These are phyloP conservation scores for Hydractinia echinata DNA, from an alignment of 30 jellyfish, hydroid and myxozoan genomes.

Conservation along the genomic window DNA sequence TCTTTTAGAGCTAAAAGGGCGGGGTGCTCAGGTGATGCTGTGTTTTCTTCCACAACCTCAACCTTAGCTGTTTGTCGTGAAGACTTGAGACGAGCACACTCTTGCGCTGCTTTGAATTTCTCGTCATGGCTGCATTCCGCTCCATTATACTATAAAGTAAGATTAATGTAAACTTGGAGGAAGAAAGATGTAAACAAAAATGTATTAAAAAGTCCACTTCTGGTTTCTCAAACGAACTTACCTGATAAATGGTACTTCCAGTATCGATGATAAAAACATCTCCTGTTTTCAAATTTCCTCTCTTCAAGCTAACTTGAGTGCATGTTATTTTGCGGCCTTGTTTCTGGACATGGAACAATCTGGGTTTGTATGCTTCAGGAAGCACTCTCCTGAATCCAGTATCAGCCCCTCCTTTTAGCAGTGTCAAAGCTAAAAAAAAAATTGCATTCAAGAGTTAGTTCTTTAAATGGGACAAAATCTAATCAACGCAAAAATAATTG, in stretches of 20 bases:
- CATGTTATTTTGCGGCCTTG: constrained; percentile 36
- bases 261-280: constrained; percentile 93
- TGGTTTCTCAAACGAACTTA: no score
- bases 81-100: constrained; percentile 27
- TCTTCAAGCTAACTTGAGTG: no score
- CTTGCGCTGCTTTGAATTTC: constrained; percentile 94
- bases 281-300: constrained; percentile 90
- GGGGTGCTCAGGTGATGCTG: constrained; percentile 64
- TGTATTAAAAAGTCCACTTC: no score
- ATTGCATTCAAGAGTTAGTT: no score
- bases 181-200: no score
- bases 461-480: no score
- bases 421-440: constrained; percentile 20
- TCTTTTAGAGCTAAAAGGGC: constrained; percentile 60
- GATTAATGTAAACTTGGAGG: no score
- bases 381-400: constrained; percentile 94
- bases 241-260: constrained; percentile 75
- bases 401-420: constrained; percentile 60
- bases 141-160: constrained; percentile 79
- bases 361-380: constrained; percentile 73
- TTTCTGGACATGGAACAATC: constrained; percentile 75
- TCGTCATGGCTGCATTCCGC: constrained; percentile 86
- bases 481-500: no score
- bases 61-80: constrained; percentile 30
- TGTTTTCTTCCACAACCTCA: constrained; percentile 66